Conservation (phyloP, 2,113 vertebrate genomes). For the Zeus faber region DNA sequence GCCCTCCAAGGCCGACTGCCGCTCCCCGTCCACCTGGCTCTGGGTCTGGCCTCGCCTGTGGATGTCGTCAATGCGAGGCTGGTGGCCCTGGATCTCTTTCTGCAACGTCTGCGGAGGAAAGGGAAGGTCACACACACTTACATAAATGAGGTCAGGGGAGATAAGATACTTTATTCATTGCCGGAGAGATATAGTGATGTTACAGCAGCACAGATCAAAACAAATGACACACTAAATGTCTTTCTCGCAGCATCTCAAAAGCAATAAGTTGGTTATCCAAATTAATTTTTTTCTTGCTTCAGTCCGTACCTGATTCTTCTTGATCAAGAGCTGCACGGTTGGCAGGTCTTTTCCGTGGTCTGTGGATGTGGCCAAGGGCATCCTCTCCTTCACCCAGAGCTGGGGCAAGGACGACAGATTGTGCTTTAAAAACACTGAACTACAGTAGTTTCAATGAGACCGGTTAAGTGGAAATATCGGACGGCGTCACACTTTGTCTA, state of each 20-base stretch:
- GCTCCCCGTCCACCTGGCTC: slow-evolving; percentile 63
- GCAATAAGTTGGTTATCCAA: too few relatives aligned
- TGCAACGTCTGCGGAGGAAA: slow-evolving; percentile 81
- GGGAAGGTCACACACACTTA: too few relatives aligned
- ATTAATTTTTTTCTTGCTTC: not conserved
- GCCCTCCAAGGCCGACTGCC: slow-evolving; percentile 71
- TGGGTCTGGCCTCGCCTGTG: slow-evolving; percentile 70
- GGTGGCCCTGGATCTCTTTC: slow-evolving; percentile 93
- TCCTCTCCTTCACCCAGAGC: slow-evolving; percentile 91
- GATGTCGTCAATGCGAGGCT: slow-evolving; percentile 89
- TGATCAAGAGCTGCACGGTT: slow-evolving; percentile 89
- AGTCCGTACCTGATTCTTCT: slow-evolving; percentile 88
- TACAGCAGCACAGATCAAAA: too few relatives aligned
- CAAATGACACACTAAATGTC: too few relatives aligned
- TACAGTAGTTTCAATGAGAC: too few relatives aligned
- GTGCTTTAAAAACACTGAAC: too few relatives aligned
- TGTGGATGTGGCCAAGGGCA: slow-evolving; percentile 85
- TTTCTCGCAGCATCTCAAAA: too few relatives aligned
- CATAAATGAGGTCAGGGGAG: not conserved
- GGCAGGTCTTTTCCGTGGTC: slow-evolving; percentile 92
- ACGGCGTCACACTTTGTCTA: not conserved
- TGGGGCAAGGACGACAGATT: too few relatives aligned
- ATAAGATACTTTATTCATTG: not conserved
- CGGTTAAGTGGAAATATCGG: not conserved
- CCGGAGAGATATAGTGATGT: too few relatives aligned